Base-by-base conservation (phyloP, 2,113 vertebrate genomes). In the Prietella phreatophila region DNA sequence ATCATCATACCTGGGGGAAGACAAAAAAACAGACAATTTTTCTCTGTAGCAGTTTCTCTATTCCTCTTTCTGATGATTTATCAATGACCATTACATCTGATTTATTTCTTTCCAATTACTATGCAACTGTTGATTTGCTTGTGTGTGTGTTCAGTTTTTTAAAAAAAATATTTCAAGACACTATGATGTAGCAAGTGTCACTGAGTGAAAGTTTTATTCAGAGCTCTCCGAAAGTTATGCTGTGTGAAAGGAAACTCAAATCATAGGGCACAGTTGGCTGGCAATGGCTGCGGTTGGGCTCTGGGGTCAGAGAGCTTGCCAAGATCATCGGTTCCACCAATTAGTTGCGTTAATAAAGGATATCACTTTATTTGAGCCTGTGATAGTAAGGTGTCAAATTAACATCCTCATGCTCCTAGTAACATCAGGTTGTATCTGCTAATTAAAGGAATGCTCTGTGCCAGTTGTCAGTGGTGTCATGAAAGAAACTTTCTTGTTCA, bases 291-390 rank as follows among this genome's bases (percentile, higher is more conserved):
- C 92, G 92, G 91, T 83, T 60, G 63, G 80, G 86, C 82, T 83
- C 73, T 33, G 60, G 83, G 91, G 90, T 87, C 89, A 89, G 86
- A 88, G 42, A 86, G 80, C 36, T 88, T 93, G 93, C 93, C 94
- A 94, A 89, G 89, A 71, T 83, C 83, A 87, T 84, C 82, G 85
- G 82, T 76, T 81, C 85, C 55, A 47, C 53, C 36, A 79, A 88
- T 65, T 69, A 76, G 83, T 87, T 78, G n/a, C 67, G 1, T 71
- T 82, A 79, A 91, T 89, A 88, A 61, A 78, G 82, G 89, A 85
- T 92, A 88, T 86, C 88, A 86, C 90, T 88, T 90, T 89, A 85
- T 88, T 83, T 42, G n/a, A 84, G 82, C 76, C 88, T 89, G 91
- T 58, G 42, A 91, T 89, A 83, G 42, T 67, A 87, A 88, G 82